Evolutionary conservation across 2,113 vertebrate species (phyloP).

Genomic region (Pardalotus punctatus): DNA sequence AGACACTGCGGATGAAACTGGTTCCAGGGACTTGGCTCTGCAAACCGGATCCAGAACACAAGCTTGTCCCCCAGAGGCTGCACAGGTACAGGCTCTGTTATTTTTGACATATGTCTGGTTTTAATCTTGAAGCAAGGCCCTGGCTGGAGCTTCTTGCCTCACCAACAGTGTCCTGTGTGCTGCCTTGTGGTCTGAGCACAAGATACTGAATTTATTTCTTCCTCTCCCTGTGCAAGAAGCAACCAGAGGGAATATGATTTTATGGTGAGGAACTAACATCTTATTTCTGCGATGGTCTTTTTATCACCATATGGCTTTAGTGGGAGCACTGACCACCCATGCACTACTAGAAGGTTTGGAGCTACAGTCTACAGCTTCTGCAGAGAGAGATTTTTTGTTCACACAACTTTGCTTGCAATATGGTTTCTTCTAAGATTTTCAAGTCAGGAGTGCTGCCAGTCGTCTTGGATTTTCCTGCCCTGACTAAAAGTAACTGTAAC

Average conservation of each 20-base stretch:
- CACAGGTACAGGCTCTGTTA: slow-evolving; percentile 22
- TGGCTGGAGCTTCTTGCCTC: slow-evolving; percentile 14
- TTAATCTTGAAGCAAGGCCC: slow-evolving; percentile 31
- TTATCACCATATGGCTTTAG: neutral
- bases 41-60: neutral
- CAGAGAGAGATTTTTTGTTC: neutral
- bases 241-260: neutral
- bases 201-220: neutral
- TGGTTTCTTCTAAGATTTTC: neutral
- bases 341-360: neutral
- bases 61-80: neutral
- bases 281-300: neutral
- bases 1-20: neutral
- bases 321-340: neutral
- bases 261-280: neutral
- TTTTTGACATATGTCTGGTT: slow-evolving; percentile 35
- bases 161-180: neutral
- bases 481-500: neutral
- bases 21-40: slow-evolving; percentile 22
- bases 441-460: neutral
- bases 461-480: neutral
- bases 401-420: neutral
- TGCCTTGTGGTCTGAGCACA: neutral
- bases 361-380: neutral
- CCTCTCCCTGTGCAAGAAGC: neutral